Conservation (phyloP, 2,888 invertebrate genomes). For the Oegoconia quadripuncta region DNA sequence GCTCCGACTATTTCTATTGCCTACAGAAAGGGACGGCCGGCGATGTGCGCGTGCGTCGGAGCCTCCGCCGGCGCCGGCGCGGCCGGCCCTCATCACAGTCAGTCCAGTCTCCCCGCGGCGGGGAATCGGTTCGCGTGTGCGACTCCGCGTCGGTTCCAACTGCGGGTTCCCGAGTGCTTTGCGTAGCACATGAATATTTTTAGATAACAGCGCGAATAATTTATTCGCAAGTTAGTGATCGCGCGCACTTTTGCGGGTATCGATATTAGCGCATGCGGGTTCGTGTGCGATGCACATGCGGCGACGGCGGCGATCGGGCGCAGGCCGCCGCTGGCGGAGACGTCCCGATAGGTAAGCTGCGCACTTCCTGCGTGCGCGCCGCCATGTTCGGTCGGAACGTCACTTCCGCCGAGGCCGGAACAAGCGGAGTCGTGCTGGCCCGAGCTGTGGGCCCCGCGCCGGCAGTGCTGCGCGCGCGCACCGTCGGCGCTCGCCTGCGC, state of each 20-base stretch:
- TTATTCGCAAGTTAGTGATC: constrained; percentile 74
- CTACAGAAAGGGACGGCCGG: constrained; percentile 58
- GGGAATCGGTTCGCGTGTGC: constrained; percentile 75
- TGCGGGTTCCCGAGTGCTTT: constrained; percentile 51
- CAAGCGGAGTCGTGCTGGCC: constrained; percentile 42
- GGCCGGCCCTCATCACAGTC: constrained; percentile 74
- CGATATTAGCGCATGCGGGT: constrained; percentile 65
- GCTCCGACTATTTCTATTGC: constrained; percentile 35
- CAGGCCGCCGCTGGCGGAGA: constrained; percentile 54
- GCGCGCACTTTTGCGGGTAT: constrained; percentile 72
- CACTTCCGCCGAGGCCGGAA: constrained; percentile 72
- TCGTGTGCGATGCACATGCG: constrained; percentile 42
- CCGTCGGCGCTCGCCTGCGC: constrained; percentile 38
- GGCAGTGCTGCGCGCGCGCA: constrained; percentile 44
- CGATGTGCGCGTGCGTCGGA: constrained; percentile 68
- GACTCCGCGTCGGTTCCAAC: constrained; percentile 54
- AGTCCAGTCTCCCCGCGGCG: constrained; percentile 78
- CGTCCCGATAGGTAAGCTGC: constrained; percentile 78
- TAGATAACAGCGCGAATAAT: constrained; percentile 77
- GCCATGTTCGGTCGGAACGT: constrained; percentile 74
- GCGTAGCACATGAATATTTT: constrained; percentile 74
- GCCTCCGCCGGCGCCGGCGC: constrained; percentile 71
- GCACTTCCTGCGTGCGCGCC: constrained; percentile 78
- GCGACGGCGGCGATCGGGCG: constrained; percentile 39
- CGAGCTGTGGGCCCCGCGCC: constrained; percentile 49